Percentiles rank a stretch among this genome's conserved stretches.
These are phyloP conservation scores for Coecobrya sp. DNA, from an alignment of 2,888 invertebrate genomes.

Conservation along the genomic window DNA sequence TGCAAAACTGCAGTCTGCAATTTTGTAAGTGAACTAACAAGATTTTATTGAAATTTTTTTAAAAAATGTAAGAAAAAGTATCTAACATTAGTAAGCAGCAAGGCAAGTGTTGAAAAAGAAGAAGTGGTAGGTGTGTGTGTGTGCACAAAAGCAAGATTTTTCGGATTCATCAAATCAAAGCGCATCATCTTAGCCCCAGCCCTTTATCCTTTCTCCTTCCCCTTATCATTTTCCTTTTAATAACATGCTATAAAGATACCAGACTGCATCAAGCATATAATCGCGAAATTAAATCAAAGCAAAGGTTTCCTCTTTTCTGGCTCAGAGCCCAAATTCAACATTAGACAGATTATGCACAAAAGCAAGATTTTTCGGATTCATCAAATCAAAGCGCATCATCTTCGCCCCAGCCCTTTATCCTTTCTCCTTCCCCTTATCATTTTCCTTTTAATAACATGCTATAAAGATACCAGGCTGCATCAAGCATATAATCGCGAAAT, in stretches of 20 bases:
- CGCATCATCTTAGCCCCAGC: not conserved
- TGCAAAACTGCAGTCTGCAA: constrained; percentile 5
- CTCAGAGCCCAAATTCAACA: not conserved
- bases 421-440: constrained; percentile 27
- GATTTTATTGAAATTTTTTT: not conserved
- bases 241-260: not conserved
- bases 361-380: constrained; percentile 49
- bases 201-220: not conserved
- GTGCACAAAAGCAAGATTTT: constrained; percentile 22
- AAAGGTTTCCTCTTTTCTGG: constrained; percentile 1
- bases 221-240: constrained; percentile 43
- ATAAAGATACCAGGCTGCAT: not conserved
- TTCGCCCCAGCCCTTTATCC: not conserved
- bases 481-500: constrained; percentile 13
- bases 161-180: constrained; percentile 31
- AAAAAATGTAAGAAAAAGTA: not conserved
- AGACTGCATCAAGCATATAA: constrained; percentile 2
- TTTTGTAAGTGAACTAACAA: not conserved
- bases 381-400: constrained; percentile 13
- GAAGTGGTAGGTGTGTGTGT: constrained; percentile 12
- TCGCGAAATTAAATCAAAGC: constrained; percentile 16
- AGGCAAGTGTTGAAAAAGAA: not conserved
- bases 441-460: constrained; percentile 15
- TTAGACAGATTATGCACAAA: constrained; percentile 25
- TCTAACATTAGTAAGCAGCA: no score